Evolutionary conservation across 2,888 invertebrate species (phyloP), one percentile per base, ranked within the genome.

Genomic region (Tetragonisca angustula): DNA sequence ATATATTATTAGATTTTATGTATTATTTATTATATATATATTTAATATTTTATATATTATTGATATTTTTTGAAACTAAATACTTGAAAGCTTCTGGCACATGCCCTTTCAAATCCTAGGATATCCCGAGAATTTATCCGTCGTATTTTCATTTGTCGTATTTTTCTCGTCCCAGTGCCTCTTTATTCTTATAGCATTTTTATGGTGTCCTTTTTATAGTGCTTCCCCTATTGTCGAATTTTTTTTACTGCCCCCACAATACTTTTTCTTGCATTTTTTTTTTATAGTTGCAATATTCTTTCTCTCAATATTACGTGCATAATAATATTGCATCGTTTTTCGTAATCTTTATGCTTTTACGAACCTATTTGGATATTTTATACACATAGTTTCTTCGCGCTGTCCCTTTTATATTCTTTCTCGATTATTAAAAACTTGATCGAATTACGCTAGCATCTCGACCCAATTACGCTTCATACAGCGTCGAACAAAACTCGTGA

Each of bases 61-160:
- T 27, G 27, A 27, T 27, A 27, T 27, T 27, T 27, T 27, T 27
- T 27, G 27, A 27, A 27, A 27, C 27, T 27, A 27, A 27, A 27
- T 27, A 5, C n/a, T n/a, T 2, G n/a, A 56, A 56, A 15, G 13
- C 15, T 5, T 56, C 1, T n/a, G n/a, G 1, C 2, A 5, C 15
- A 15, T 59, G 5, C 24, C 24, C n/a, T 15, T n/a, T 59, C 15
- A 15, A 59, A n/a, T 59, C 15, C n/a, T n/a, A 15, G n/a, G n/a
- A n/a, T 24, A 59, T 59, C 56, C 5, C 15, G n/a, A 24, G n/a
- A 59, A n/a, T 59, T 24, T 24, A 4, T n/a, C 15, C 15, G 56
- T 59, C 56, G 24, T 59, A 59, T 59, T 59, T 59, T 59, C 56
- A 24, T 59, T 56, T 56, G 56, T 56, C 56, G 15, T 56, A 56